Conservation (phyloP, 2,888 invertebrate species). For the Suillia variegata region DNA sequence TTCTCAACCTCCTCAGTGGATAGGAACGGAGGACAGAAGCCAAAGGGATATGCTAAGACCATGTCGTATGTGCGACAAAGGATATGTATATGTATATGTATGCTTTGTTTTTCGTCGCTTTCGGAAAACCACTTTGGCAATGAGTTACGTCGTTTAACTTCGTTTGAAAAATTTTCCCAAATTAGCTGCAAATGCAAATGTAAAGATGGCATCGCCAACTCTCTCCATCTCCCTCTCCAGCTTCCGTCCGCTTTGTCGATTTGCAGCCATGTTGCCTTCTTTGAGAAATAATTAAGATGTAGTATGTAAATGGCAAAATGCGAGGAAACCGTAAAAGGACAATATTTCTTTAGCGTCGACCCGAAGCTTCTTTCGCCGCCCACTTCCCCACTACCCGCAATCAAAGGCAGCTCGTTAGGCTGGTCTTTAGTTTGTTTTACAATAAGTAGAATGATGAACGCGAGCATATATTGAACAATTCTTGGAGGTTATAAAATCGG, state of each 20-base stretch:
- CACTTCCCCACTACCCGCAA: too few relatives aligned
- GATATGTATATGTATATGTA: neutral
- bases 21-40: too few relatives aligned
- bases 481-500: too few relatives aligned
- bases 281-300: constrained; percentile 60
- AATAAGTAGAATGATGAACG: too few relatives aligned
- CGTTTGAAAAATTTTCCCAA: constrained; percentile 42
- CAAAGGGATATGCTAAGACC: too few relatives aligned
- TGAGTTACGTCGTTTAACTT: too few relatives aligned
- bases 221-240: constrained; percentile 18
- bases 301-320: constrained; percentile 53
- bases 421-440: too few relatives aligned
- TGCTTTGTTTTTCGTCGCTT: neutral
- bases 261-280: too few relatives aligned
- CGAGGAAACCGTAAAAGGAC: constrained; percentile 49
- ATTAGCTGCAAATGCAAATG: constrained; percentile 53
- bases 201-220: constrained; percentile 40
- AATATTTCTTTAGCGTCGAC: constrained; percentile 39
- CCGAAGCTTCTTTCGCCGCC: too few relatives aligned
- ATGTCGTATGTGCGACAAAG: neutral
- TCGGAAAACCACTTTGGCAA: neutral
- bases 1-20: neutral
- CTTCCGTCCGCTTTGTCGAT: too few relatives aligned
- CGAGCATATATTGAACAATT: too few relatives aligned
- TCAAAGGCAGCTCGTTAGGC: too few relatives aligned